These are phyloP conservation scores for Eptesicus fuscus DNA, from an alignment of 2,113 vertebrate species.

Conservation along the genomic window DNA sequence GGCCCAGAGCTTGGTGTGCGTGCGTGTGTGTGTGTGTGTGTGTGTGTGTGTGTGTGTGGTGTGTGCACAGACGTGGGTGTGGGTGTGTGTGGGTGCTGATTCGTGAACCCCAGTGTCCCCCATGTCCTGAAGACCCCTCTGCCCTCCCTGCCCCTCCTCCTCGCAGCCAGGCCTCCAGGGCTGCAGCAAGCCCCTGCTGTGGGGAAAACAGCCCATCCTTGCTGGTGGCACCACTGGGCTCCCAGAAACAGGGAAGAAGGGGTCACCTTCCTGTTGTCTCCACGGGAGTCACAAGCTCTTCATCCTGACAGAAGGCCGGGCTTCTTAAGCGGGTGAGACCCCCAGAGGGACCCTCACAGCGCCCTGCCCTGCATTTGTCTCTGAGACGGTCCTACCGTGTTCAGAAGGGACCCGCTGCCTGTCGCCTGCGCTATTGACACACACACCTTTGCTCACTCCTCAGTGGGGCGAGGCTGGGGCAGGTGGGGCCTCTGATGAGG, in stretches of 20 bases:
- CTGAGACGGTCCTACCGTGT: background rate
- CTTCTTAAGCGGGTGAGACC: background rate
- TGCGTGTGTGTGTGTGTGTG: background rate
- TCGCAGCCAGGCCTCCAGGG: background rate
- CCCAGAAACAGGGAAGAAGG: background rate
- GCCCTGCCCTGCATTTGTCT: background rate
- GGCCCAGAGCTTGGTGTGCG: constrained; percentile 26
- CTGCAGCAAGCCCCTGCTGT: background rate
- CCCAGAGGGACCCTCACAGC: background rate
- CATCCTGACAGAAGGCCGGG: background rate
- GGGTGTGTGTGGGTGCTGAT: constrained; percentile 34
- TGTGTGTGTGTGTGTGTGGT: background rate
- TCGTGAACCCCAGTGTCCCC: constrained; percentile 29
- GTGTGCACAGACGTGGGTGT: background rate
- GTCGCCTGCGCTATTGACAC: background rate
- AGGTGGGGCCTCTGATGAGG: background rate
- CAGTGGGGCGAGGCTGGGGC: background rate
- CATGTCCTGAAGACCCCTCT: background rate
- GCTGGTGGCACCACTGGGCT: background rate
- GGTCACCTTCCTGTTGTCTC: background rate
- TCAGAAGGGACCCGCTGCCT: background rate
- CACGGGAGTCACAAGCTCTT: background rate
- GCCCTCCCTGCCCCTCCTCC: background rate
- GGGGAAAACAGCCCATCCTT: background rate
- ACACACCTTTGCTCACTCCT: background rate